Evolutionary conservation across 2,797 vertebrate species (phyloP).

Genomic region (Urocyon cinereoargenteus): DNA sequence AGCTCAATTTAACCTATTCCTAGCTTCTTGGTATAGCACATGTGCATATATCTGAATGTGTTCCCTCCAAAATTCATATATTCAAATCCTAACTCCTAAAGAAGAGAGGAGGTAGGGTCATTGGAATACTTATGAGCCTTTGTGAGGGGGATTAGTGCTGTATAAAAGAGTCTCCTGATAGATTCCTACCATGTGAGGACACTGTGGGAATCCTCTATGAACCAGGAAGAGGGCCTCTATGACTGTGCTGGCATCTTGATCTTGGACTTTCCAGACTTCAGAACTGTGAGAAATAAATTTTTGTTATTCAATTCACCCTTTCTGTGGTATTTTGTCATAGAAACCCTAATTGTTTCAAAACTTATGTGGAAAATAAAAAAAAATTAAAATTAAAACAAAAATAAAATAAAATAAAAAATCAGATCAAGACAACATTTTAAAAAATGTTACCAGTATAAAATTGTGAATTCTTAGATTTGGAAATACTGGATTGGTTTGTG

Average conservation of each 20-base stretch:
- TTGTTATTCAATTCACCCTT: neutral
- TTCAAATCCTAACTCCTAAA: neutral
- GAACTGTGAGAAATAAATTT: neutral
- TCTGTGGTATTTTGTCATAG: neutral
- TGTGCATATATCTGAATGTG: neutral
- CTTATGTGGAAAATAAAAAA: neutral
- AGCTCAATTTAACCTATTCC: no score
- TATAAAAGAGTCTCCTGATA: neutral
- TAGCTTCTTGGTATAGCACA: neutral
- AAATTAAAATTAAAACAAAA: neutral
- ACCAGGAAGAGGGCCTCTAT: neutral
- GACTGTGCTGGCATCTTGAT: neutral
- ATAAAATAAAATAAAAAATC: neutral
- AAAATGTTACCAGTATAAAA: neutral
- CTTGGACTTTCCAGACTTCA: neutral
- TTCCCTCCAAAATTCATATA: neutral
- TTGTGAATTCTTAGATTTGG: neutral
- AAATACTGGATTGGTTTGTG: constrained; percentile 13
- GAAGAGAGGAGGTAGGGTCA: neutral
- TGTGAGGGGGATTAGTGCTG: neutral
- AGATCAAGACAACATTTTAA: neutral
- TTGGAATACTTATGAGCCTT: neutral
- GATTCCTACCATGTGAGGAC: neutral
- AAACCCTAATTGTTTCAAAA: neutral
- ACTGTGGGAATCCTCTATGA: neutral